These are phyloP conservation scores for Leucophenga varia DNA, from an alignment of 1,140 invertebrate species.

Conservation along the genomic window DNA sequence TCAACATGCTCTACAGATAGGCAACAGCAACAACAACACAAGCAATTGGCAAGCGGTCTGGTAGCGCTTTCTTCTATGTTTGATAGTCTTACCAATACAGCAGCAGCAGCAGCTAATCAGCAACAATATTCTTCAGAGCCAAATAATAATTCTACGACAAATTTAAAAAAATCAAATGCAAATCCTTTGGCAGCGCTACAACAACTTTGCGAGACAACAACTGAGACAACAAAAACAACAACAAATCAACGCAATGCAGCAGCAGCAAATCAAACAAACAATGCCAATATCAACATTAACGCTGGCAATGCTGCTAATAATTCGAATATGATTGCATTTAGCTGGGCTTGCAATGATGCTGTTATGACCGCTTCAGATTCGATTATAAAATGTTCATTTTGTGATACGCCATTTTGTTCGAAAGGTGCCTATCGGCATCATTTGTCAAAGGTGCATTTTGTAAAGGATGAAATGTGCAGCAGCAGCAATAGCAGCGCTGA, in stretches of 20 bases:
- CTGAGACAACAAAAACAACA: constrained; percentile 67
- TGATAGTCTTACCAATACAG: constrained; percentile 63
- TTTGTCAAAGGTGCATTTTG: constrained; percentile 94
- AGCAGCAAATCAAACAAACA: constrained; percentile 41
- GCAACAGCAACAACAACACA: constrained; percentile 24
- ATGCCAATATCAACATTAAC: constrained; percentile 58
- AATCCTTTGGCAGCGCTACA: constrained; percentile 91
- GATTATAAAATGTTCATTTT: constrained; percentile 94
- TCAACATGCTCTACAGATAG: constrained; percentile 58
- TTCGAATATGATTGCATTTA: constrained; percentile 84
- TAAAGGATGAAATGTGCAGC: constrained; percentile 70
- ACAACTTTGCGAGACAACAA: constrained; percentile 88
- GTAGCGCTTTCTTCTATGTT: constrained; percentile 88
- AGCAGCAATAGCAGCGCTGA: constrained; percentile 32
- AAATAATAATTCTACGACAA: too few species aligned
- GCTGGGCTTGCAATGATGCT: constrained; percentile 91
- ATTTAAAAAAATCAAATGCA: constrained; percentile 69
- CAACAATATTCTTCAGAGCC: too few species aligned
- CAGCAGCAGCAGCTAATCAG: constrained; percentile 18
- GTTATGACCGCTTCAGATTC: constrained; percentile 77
- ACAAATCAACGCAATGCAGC: too few species aligned
- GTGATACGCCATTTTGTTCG: constrained; percentile 93
- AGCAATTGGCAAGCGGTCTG: constrained; percentile 59
- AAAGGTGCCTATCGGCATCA: constrained; percentile 97
- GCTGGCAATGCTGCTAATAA: too few species aligned